phyloP scores from a whole-genome alignment of 2,797 vertebrate genomes.

The Falco berigora region DNA sequence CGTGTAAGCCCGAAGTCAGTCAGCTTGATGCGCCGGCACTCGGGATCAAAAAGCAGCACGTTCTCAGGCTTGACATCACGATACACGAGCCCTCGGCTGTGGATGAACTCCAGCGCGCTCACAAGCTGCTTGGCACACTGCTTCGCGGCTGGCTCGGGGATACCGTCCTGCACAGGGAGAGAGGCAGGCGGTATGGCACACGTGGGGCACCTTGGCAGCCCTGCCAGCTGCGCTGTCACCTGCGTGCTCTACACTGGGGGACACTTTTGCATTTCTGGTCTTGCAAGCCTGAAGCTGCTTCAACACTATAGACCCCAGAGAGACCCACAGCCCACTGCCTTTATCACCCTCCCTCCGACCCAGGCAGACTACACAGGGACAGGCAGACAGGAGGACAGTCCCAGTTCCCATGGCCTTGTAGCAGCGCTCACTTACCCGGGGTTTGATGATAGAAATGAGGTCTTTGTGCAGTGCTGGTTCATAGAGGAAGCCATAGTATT shows the following conservation, averaged over 20 bases:
- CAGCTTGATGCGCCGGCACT: slow-evolving; percentile 86
- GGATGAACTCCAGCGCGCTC: slow-evolving; percentile 87
- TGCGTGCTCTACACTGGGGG: background rate
- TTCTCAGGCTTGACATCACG: slow-evolving; percentile 96
- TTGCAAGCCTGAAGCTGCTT: background rate
- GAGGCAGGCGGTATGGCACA: background rate
- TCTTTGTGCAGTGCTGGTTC: slow-evolving; percentile 86
- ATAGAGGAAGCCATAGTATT: slow-evolving; percentile 87
- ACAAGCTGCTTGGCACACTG: slow-evolving; percentile 88
- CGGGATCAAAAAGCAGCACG: slow-evolving; percentile 85
- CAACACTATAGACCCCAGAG: background rate
- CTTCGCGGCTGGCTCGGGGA: slow-evolving; percentile 80
- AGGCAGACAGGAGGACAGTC: background rate
- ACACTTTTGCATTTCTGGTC: background rate
- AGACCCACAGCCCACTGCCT: background rate
- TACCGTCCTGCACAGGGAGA: slow-evolving; percentile 75
- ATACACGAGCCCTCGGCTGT: slow-evolving; percentile 90
- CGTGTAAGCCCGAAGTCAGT: slow-evolving; percentile 88
- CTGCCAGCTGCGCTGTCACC: background rate
- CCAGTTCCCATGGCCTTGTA: background rate
- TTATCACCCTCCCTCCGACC: background rate
- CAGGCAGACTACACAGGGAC: background rate
- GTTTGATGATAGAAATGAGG: slow-evolving; percentile 87
- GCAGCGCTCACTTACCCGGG: slow-evolving; percentile 76
- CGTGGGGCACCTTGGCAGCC: background rate